A percentile compares a stretch with the other conserved stretches of the same genome.
phyloP scores from a whole-genome alignment of 2,113 vertebrate genomes.

The Plecotus auritus region DNA sequence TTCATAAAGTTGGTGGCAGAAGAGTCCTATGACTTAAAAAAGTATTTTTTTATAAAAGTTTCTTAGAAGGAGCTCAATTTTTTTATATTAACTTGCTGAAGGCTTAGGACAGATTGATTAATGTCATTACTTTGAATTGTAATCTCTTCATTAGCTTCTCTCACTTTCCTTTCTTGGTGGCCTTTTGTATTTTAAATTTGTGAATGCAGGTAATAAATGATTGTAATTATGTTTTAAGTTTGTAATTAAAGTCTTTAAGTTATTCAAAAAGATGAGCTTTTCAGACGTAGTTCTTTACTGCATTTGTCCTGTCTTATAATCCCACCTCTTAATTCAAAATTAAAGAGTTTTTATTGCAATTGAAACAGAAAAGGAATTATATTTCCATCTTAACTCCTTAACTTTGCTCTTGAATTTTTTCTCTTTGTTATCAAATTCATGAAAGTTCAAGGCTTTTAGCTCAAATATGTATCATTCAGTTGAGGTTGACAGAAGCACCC shows the following conservation, averaged over 20 bases:
- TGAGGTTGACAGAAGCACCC: neutral
- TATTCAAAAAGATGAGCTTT: neutral
- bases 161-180: slow-evolving; percentile 29
- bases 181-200: slow-evolving; percentile 43
- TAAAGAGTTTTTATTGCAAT: neutral
- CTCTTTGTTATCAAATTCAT: neutral
- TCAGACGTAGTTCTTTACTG: neutral
- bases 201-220: neutral
- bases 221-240: slow-evolving; percentile 5
- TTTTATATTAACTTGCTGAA: neutral
- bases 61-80: neutral
- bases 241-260: slow-evolving; percentile 26
- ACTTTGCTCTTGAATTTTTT: neutral
- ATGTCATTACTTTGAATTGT: neutral
- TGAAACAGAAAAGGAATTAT: neutral
- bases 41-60: neutral
- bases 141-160: slow-evolving; percentile 60
- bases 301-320: neutral
- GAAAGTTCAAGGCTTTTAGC: neutral
- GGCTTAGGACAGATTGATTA: neutral
- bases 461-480: neutral
- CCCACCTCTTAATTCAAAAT: neutral
- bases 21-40: neutral
- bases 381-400: neutral
- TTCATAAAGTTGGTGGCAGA: neutral